Evolutionary conservation across 2,888 invertebrate genomes (phyloP).

Genomic region (Geotrupes spiniger): DNA sequence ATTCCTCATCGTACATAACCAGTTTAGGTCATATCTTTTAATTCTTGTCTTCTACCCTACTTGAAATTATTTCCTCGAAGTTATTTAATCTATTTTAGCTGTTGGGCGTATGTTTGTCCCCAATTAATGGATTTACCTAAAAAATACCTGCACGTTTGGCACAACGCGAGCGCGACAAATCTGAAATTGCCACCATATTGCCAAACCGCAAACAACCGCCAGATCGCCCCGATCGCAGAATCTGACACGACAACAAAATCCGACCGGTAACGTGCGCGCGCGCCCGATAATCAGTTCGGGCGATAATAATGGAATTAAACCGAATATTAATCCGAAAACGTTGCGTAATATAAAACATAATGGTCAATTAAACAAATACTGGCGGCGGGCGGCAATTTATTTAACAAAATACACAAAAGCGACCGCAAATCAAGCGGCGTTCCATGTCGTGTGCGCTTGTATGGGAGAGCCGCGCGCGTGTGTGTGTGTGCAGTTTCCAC

Average conservation of each 20-base stretch:
- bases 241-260: neutral
- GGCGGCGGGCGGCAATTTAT: neutral
- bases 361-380: slow-evolving; percentile 6
- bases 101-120: too few species aligned
- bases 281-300: neutral
- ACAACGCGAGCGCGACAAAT: too few species aligned
- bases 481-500: slow-evolving; percentile 6
- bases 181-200: too few species aligned
- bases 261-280: neutral
- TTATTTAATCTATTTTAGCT: too few species aligned
- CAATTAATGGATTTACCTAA: too few species aligned
- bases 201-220: slow-evolving; percentile 8
- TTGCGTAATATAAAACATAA: neutral
- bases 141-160: too few species aligned
- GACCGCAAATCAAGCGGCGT: slow-evolving; percentile 8
- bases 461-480: too few species aligned
- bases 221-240: slow-evolving; percentile 6
- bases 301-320: slow-evolving; percentile 5
- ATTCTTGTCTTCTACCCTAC: too few species aligned
- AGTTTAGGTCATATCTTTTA: too few species aligned
- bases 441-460: too few species aligned
- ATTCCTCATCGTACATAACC: too few species aligned
- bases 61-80: too few species aligned
- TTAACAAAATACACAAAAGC: neutral
- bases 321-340: slow-evolving; percentile 9